A percentile compares a stretch with the other conserved stretches of the same genome.
Evolutionary conservation across 1,140 invertebrate genomes (phyloP).

Genomic region (Batillaria attramentaria): DNA sequence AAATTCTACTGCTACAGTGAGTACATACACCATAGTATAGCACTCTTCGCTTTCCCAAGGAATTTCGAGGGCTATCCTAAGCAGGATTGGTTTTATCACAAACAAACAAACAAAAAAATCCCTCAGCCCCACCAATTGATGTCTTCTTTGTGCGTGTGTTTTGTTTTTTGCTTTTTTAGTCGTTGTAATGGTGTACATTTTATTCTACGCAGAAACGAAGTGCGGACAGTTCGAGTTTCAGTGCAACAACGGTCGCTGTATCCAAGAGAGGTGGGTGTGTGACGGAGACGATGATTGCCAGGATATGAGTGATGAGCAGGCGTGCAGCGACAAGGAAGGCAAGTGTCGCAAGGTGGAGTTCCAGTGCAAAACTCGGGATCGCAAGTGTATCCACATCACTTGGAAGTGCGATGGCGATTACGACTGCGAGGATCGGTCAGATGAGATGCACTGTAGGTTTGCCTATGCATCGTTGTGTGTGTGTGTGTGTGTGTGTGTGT

Average conservation of each 20-base stretch:
- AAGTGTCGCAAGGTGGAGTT: conserved; percentile 31
- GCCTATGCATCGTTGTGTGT: too few relatives aligned
- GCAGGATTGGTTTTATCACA: neutral
- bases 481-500: too few relatives aligned
- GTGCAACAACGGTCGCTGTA: conserved; percentile 44
- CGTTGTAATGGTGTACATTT: neutral
- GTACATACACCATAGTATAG: neutral
- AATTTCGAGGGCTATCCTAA: neutral
- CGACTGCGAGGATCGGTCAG: conserved; percentile 75
- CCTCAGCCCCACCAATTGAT: too few relatives aligned
- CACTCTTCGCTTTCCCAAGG: neutral
- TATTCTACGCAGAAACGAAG: neutral
- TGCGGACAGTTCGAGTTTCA: conserved; percentile 26
- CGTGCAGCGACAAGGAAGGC: conserved; percentile 15
- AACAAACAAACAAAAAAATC: neutral
- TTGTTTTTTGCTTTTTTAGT: neutral
- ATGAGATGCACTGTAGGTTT: conserved; percentile 71
- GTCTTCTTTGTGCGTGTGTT: neutral
- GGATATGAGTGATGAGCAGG: conserved; percentile 50
- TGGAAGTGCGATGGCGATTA: conserved; percentile 77
- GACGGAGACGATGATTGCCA: conserved; percentile 53
- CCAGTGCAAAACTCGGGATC: conserved; percentile 25
- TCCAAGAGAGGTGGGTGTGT: conserved; percentile 46
- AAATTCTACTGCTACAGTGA: too few relatives aligned
- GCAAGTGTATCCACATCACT: conserved; percentile 83